Conservation (phyloP, 2,113 vertebrate genomes). For the Ptyas mucosa region DNA sequence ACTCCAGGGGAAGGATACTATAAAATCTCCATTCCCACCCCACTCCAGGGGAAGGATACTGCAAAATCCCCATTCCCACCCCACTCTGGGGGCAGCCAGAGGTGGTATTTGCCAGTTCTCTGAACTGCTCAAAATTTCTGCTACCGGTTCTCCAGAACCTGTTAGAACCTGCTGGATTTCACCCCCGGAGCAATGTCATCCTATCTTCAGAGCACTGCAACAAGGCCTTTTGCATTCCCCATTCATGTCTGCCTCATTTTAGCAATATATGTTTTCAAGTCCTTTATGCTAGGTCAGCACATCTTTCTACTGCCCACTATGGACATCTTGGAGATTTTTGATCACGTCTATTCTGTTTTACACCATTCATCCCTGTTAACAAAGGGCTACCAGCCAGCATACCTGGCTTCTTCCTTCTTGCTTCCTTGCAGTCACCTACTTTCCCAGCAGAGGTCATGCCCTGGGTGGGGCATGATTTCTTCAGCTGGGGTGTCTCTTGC, state of each 20-base stretch:
- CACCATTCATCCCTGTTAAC: background rate
- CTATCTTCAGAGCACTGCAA: background rate
- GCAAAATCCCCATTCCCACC: too few relatives aligned
- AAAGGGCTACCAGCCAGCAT: background rate
- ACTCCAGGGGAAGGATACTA: too few relatives aligned
- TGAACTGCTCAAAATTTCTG: too few relatives aligned
- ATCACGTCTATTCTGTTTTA: background rate
- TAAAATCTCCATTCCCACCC: too few relatives aligned
- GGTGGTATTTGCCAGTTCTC: too few relatives aligned
- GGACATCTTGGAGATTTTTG: background rate
- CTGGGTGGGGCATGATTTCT: background rate
- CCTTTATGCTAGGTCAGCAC: background rate
- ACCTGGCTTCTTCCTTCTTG: background rate
- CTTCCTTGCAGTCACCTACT: background rate
- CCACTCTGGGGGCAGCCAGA: too few relatives aligned
- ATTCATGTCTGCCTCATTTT: background rate
- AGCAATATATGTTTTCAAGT: background rate
- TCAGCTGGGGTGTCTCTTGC: background rate
- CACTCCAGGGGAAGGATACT: too few relatives aligned
- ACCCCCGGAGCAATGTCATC: background rate
- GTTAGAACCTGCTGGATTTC: too few relatives aligned
- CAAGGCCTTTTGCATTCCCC: background rate
- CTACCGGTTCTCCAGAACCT: too few relatives aligned
- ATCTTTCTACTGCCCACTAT: background rate
- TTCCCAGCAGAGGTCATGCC: slow-evolving; percentile 12